Percentiles rank a stretch among this genome's conserved stretches.
phyloP scores from a whole-genome alignment of 2,888 invertebrate species.

The Petrolisthes cinctipes region DNA sequence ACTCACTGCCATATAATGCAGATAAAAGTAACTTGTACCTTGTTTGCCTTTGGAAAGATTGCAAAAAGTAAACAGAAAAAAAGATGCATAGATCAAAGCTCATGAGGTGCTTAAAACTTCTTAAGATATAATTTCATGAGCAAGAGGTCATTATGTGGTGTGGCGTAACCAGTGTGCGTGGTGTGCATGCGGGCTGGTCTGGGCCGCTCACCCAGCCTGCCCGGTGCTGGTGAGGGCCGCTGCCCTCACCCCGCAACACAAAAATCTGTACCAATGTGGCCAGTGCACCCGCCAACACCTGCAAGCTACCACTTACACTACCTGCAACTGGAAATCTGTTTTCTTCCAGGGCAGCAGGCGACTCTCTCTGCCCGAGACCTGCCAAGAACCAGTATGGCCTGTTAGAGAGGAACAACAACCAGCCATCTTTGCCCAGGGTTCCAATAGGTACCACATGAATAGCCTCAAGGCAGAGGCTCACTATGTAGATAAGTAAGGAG shows the following conservation, averaged over 20 bases:
- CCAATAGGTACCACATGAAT: too few species aligned
- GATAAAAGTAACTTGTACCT: slow-evolving; percentile 56
- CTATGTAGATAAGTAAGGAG: too few species aligned
- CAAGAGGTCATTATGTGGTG: slow-evolving; percentile 33
- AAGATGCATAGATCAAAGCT: slow-evolving; percentile 64
- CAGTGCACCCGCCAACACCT: slow-evolving; percentile 38
- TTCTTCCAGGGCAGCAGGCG: slow-evolving; percentile 63
- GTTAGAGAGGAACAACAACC: slow-evolving; percentile 51
- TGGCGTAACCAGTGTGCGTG: slow-evolving; percentile 35
- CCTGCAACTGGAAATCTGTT: slow-evolving; percentile 62
- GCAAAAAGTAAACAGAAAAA: slow-evolving; percentile 58
- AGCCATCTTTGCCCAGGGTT: too few species aligned
- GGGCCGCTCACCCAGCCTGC: slow-evolving; percentile 40
- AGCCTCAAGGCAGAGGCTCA: too few species aligned
- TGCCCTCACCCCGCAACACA: slow-evolving; percentile 26
- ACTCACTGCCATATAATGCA: slow-evolving; percentile 37
- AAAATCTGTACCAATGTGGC: slow-evolving; percentile 36
- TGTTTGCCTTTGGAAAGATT: slow-evolving; percentile 61
- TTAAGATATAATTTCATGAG: slow-evolving; percentile 27
- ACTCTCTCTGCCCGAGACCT: slow-evolving; percentile 64
- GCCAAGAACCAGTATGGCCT: slow-evolving; percentile 64
- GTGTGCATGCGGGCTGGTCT: slow-evolving; percentile 54
- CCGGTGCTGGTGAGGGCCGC: slow-evolving; percentile 35
- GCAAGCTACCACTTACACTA: slow-evolving; percentile 59
- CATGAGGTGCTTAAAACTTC: slow-evolving; percentile 60